Percentiles rank a stretch among this genome's conserved stretches.
These are phyloP conservation scores for Oxyruncus cristatus DNA, from an alignment of 2,113 vertebrate species.

Conservation along the genomic window DNA sequence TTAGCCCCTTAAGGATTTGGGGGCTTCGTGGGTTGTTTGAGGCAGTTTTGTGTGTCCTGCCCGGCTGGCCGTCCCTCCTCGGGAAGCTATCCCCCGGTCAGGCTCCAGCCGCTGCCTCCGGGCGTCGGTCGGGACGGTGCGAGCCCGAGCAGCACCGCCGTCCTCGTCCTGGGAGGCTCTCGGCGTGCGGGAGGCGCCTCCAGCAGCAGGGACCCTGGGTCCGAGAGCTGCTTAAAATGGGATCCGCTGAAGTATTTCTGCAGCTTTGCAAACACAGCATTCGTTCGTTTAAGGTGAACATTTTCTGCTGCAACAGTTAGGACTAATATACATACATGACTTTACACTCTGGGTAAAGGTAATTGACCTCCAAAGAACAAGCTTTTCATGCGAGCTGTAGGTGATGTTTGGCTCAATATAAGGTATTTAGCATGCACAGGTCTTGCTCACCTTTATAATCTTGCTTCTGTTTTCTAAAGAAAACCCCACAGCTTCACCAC, in stretches of 20 bases:
- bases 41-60: neutral
- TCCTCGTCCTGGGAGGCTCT: neutral
- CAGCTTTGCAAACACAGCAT: neutral
- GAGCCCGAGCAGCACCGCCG: neutral
- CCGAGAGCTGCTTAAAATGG: rapidly evolving
- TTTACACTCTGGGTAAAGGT: neutral
- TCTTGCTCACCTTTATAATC: neutral
- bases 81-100: too few species aligned
- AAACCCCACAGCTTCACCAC: rapidly evolving
- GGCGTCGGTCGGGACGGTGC: neutral
- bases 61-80: neutral
- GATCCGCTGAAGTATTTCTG: neutral
- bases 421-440: neutral
- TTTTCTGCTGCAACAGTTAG: neutral
- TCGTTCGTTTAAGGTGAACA: rapidly evolving
- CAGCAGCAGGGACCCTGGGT: neutral
- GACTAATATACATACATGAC: rapidly evolving
- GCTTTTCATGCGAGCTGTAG: neutral
- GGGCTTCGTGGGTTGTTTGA: rapidly evolving
- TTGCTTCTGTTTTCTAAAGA: neutral
- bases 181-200: neutral
- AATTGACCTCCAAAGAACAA: neutral
- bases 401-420: neutral
- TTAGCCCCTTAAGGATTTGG: rapidly evolving
- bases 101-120: neutral